Conservation (phyloP, 2,888 invertebrate species). For the Drosophila aldrichi region DNA sequence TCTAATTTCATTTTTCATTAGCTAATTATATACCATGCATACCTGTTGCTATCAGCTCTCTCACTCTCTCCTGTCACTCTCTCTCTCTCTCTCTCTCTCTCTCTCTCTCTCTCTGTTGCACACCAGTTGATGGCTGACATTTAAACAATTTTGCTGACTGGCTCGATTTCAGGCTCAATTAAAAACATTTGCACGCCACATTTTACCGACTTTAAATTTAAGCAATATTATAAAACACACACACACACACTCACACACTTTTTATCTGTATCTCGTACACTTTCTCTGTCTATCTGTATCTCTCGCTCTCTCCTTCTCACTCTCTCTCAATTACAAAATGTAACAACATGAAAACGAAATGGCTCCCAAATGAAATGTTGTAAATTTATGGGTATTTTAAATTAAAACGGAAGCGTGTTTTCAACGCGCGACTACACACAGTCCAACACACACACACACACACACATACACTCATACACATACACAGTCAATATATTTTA, state of each 20-base stretch:
- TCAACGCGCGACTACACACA: constrained; percentile 71
- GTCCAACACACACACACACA: constrained; percentile 27
- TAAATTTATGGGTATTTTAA: constrained; percentile 85
- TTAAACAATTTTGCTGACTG: constrained; percentile 52
- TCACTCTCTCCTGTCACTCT: not conserved
- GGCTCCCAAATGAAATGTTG: constrained; percentile 84
- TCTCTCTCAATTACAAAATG: constrained; percentile 76
- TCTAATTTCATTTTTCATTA: not conserved
- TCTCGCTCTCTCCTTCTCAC: constrained; percentile 10
- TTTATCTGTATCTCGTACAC: constrained; percentile 20
- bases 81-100: too few relatives aligned
- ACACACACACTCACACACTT: constrained; percentile 13
- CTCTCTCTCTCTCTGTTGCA: not conserved
- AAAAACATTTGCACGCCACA: constrained; percentile 72
- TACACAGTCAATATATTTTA: constrained; percentile 76
- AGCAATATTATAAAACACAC: constrained; percentile 58
- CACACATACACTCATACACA: constrained; percentile 8
- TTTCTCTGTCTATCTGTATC: constrained; percentile 13
- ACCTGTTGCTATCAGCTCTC: constrained; percentile 34
- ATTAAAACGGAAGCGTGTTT: constrained; percentile 85
- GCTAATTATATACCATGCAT: not conserved
- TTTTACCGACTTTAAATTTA: constrained; percentile 70
- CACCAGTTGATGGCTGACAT: constrained; percentile 2
- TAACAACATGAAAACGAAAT: constrained; percentile 78
- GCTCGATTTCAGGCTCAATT: constrained; percentile 73